phyloP scores from a whole-genome alignment of 2,113 vertebrate genomes.

The Aptenodytes forsteri region DNA sequence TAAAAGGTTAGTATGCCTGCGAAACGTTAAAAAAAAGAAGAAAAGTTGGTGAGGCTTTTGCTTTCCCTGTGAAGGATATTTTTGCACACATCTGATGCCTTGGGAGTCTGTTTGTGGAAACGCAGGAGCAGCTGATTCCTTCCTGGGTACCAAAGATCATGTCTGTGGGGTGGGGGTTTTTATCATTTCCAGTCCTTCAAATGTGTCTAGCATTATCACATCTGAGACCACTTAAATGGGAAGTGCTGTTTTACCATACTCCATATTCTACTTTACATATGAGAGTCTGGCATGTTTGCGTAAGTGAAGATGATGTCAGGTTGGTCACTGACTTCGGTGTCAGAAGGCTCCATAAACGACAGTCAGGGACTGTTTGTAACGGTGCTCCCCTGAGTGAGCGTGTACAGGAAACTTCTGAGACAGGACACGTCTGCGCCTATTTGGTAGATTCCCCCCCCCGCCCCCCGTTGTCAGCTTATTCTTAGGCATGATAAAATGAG shows the following conservation, averaged over 20 bases:
- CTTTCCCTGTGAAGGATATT: neutral
- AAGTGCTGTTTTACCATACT: neutral
- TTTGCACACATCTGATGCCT: neutral
- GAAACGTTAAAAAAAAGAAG: neutral
- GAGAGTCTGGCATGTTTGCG: neutral
- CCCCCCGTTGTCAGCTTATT: neutral
- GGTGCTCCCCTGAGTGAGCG: fast-evolving
- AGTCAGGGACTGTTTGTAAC: neutral
- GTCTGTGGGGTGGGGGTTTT: neutral
- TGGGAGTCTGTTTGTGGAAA: neutral
- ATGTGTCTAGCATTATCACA: too few relatives aligned
- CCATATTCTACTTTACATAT: neutral
- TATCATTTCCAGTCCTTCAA: neutral
- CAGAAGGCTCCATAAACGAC: neutral
- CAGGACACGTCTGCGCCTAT: neutral
- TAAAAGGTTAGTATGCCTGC: neutral
- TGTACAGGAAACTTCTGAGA: neutral
- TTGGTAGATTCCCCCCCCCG: neutral
- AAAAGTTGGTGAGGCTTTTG: neutral
- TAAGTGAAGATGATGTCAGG: neutral
- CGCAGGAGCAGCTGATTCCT: neutral
- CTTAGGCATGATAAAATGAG: neutral
- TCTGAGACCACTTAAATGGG: neutral
- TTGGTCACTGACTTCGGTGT: neutral
- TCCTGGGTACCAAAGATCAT: neutral